Evolutionary conservation across 2,113 vertebrate genomes (phyloP).

Genomic region (Atractosteus spatula): DNA sequence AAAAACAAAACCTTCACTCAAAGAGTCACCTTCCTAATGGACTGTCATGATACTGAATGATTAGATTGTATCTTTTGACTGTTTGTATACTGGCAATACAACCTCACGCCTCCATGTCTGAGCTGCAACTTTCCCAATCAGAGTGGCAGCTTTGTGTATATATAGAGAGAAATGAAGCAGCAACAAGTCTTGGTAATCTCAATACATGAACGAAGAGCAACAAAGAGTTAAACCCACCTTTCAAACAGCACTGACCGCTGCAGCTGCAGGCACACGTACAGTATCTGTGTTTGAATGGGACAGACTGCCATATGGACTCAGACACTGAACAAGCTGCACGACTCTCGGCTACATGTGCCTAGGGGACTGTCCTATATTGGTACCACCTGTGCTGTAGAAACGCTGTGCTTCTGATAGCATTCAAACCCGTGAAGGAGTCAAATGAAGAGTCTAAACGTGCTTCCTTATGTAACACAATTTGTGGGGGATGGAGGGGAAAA

Average conservation of each 20-base stretch:
- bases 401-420: slow-evolving; percentile 39
- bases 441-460: neutral
- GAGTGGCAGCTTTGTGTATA: too few relatives aligned
- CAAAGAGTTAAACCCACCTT: slow-evolving; percentile 60
- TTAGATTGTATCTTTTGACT: slow-evolving; percentile 22
- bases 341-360: slow-evolving; percentile 84
- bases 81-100: too few relatives aligned
- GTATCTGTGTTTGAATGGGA: slow-evolving; percentile 72
- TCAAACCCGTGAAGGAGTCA: neutral
- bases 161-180: too few relatives aligned
- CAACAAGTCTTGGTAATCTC: neutral
- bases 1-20: too few relatives aligned
- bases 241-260: slow-evolving; percentile 67
- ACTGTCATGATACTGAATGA: too few relatives aligned
- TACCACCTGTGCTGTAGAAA: slow-evolving; percentile 82
- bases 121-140: too few relatives aligned
- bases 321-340: slow-evolving; percentile 84
- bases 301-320: slow-evolving; percentile 84
- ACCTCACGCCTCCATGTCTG: too few relatives aligned
- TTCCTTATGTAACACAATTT: slow-evolving; percentile 24
- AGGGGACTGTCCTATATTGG: slow-evolving; percentile 85
- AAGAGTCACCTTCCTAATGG: too few relatives aligned
- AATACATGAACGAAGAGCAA: slow-evolving; percentile 28
- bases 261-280: slow-evolving; percentile 60
- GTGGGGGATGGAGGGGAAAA: slow-evolving; percentile 16